Percentiles rank a stretch among this genome's conserved stretches.
phyloP scores from a whole-genome alignment of 2,113 vertebrate species.

The Puma concolor region DNA sequence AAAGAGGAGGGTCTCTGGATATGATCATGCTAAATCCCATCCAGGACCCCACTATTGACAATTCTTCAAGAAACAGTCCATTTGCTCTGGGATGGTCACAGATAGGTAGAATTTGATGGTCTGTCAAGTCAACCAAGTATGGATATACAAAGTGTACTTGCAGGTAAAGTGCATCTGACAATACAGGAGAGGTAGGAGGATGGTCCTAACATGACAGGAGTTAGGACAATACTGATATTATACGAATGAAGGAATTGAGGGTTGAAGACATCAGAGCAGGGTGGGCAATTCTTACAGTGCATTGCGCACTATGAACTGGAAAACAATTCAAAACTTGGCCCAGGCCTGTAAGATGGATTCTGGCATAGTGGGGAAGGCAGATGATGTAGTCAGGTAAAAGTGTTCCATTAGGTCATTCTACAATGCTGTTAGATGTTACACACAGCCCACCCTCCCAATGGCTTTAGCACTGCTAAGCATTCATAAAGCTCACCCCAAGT shows the following conservation, averaged over 20 bases:
- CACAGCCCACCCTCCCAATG: neutral
- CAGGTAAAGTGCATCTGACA: neutral
- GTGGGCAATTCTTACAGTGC: neutral
- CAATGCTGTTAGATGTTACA: neutral
- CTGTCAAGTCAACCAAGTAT: neutral
- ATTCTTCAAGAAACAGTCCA: slow-evolving; percentile 21
- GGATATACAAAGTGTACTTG: neutral
- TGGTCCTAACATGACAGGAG: neutral
- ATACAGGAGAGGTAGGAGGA: neutral
- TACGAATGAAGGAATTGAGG: neutral
- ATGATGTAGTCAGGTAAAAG: neutral
- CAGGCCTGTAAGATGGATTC: neutral
- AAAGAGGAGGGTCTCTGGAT: neutral
- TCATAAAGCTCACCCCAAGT: neutral
- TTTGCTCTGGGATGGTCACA: neutral
- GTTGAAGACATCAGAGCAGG: neutral
- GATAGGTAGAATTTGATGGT: neutral
- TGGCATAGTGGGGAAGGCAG: neutral
- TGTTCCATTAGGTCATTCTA: neutral
- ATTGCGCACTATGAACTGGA: neutral
- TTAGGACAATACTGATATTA: neutral
- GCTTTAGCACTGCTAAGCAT: neutral
- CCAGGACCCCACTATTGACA: neutral
- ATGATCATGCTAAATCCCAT: neutral
- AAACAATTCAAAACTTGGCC: neutral